Conservation (phyloP, 2,113 vertebrate species). For the Morone chrysops region DNA sequence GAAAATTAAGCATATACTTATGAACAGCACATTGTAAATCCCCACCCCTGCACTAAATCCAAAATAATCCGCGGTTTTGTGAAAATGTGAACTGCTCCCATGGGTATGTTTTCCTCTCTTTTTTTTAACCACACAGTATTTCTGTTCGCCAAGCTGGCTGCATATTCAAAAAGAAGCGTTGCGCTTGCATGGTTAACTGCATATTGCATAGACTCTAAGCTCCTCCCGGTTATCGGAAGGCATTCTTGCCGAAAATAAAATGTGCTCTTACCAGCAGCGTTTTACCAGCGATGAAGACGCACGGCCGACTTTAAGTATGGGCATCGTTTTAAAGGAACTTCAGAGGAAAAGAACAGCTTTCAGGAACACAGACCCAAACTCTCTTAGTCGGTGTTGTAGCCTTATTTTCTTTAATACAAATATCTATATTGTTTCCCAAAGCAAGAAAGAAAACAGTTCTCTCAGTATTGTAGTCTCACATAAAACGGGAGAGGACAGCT, state of each 20-base stretch:
- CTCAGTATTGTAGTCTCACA: neutral
- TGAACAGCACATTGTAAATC: slow-evolving; percentile 77
- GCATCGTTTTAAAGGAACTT: slow-evolving; percentile 23
- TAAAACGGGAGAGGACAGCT: neutral
- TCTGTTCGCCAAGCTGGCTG: slow-evolving; percentile 41
- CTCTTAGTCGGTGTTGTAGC: neutral
- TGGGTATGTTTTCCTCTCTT: slow-evolving; percentile 42
- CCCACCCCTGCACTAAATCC: slow-evolving; percentile 74
- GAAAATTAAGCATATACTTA: slow-evolving; percentile 82
- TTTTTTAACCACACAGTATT: slow-evolving; percentile 27
- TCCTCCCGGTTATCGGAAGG: slow-evolving; percentile 4
- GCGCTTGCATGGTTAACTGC: slow-evolving; percentile 40
- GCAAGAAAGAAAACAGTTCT: neutral
- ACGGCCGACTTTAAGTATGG: slow-evolving; percentile 1
- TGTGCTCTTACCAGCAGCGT: slow-evolving; percentile 2
- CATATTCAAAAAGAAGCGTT: slow-evolving; percentile 12
- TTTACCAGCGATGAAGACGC: slow-evolving; percentile 21
- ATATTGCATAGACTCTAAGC: slow-evolving; percentile 13
- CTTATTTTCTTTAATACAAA: neutral
- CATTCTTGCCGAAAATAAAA: slow-evolving; percentile 29
- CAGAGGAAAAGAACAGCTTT: slow-evolving; percentile 2
- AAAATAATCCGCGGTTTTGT: slow-evolving; percentile 73
- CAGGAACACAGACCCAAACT: slow-evolving; percentile 11
- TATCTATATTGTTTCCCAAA: slow-evolving; percentile 4
- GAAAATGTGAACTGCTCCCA: slow-evolving; percentile 75